phyloP scores from a whole-genome alignment of 2,888 invertebrate species.

The Drosophila acutilabella region DNA sequence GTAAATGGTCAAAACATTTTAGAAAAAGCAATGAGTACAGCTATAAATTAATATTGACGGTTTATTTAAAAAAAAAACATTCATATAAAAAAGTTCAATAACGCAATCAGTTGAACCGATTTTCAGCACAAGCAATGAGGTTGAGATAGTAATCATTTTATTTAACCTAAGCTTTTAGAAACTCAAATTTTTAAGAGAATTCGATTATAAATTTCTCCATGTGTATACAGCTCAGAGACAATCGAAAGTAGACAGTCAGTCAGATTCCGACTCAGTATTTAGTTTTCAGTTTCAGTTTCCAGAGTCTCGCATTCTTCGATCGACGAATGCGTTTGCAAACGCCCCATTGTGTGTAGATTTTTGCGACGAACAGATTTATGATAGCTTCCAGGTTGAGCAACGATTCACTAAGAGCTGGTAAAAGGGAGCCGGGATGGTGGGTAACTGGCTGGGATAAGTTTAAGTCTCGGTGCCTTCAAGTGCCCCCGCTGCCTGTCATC shows the following conservation, averaged over 20 bases:
- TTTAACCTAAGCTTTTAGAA: no score
- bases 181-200: neutral
- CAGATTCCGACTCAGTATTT: conserved; percentile 42
- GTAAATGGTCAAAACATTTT: no score
- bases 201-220: neutral
- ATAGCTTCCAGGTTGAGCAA: conserved; percentile 65
- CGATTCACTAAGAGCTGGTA: conserved; percentile 17
- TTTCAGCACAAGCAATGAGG: no score
- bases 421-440: conserved; percentile 28
- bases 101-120: no score
- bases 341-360: conserved; percentile 83
- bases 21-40: no score
- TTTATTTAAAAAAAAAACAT: no score
- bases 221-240: conserved; percentile 46
- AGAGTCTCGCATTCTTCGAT: conserved; percentile 56
- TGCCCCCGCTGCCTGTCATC: conserved; percentile 77
- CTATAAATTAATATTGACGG: no score
- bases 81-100: no score
- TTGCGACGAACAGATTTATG: conserved; percentile 80
- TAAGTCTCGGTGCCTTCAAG: conserved; percentile 42
- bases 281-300: conserved; percentile 35
- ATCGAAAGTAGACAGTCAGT: conserved; percentile 52
- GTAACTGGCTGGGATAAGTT: conserved; percentile 18
- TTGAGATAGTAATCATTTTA: no score
- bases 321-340: conserved; percentile 77